A percentile compares a stretch with the other conserved stretches of the same genome.
These are phyloP conservation scores for Fringilla coelebs DNA, from an alignment of 2,797 vertebrate species.

Conservation along the genomic window DNA sequence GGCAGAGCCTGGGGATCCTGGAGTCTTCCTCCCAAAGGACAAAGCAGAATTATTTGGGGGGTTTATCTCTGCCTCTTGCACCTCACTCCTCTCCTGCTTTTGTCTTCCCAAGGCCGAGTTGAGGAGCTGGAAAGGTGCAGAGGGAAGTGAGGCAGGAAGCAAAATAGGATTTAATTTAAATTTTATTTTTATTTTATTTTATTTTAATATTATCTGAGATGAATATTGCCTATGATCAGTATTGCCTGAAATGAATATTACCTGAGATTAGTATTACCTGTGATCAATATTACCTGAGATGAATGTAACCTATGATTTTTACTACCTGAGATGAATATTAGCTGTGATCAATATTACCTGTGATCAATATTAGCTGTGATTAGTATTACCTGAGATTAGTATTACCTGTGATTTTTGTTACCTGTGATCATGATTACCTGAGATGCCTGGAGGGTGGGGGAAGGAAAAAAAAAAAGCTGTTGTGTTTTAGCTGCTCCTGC, in stretches of 20 bases:
- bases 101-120: background rate
- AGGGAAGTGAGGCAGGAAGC: background rate
- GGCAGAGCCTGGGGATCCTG: background rate
- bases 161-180: background rate
- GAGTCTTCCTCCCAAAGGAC: background rate
- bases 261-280: background rate
- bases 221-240: no score
- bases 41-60: background rate
- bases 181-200: no score
- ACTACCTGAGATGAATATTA: no score
- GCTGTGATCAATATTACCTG: background rate
- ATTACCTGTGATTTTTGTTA: background rate
- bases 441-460: fast-evolving
- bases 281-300: fast-evolving
- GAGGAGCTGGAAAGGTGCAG: background rate
- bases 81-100: background rate
- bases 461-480: fast-evolving
- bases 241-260: no score
- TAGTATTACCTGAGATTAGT: no score
- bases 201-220: no score
- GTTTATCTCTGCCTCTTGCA: background rate
- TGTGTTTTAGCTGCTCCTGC: background rate
- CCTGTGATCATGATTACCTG: no score
- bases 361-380: background rate
- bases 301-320: no score